These are phyloP conservation scores for Chascanopsetta lugubris DNA, from an alignment of 2,113 vertebrate species.

Conservation along the genomic window DNA sequence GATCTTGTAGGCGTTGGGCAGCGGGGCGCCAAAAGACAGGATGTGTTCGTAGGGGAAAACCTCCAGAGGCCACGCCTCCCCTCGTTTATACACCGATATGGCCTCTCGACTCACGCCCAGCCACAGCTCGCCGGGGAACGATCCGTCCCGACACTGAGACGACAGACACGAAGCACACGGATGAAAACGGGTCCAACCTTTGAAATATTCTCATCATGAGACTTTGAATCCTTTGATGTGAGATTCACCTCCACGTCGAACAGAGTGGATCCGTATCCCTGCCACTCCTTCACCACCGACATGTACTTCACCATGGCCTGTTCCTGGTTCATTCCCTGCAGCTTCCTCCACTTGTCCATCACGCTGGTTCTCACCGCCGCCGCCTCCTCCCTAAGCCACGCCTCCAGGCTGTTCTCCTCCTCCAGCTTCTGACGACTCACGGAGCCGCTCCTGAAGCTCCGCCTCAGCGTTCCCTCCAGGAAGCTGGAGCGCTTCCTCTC, in stretches of 20 bases:
- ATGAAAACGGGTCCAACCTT: neutral
- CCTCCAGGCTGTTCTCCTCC: conserved; percentile 89
- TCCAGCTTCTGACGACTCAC: conserved; percentile 85
- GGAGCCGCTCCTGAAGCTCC: conserved; percentile 90
- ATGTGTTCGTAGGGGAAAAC: conserved; percentile 95
- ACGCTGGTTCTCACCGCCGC: conserved; percentile 84
- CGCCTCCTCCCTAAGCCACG: conserved; percentile 92
- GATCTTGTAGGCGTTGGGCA: conserved; percentile 93
- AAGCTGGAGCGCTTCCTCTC: conserved; percentile 94
- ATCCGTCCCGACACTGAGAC: conserved; percentile 87
- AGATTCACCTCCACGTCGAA: conserved; percentile 93
- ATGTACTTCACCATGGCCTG: conserved; percentile 96
- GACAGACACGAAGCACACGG: neutral
- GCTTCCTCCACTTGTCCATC: conserved; percentile 94
- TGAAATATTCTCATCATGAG: no score
- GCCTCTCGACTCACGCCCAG: conserved; percentile 91
- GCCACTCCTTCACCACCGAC: conserved; percentile 93
- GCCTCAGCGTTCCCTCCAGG: conserved; percentile 91
- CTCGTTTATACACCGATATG: conserved; percentile 94
- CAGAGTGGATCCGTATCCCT: conserved; percentile 94
- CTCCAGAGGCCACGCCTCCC: conserved; percentile 91
- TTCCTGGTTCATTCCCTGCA: conserved; percentile 92
- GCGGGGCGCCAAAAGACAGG: conserved; percentile 93
- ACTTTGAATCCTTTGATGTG: neutral
- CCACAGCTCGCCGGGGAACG: conserved; percentile 93